These are phyloP conservation scores for Brienomyrus brachyistius DNA, from an alignment of 2,113 vertebrate genomes.

Conservation along the genomic window DNA sequence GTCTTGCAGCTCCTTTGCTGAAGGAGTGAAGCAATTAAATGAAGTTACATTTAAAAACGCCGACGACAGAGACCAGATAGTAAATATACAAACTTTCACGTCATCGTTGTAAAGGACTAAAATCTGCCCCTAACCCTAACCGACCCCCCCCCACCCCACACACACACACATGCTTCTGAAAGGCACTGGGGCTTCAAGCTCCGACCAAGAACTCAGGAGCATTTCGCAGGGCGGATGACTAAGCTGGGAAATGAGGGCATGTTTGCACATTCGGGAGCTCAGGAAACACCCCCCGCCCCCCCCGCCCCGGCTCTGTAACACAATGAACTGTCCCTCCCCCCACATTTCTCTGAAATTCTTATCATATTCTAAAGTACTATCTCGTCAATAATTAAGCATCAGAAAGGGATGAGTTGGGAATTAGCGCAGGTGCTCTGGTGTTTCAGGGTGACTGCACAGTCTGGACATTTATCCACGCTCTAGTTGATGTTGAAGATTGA, in stretches of 20 bases:
- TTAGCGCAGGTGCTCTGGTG: background rate
- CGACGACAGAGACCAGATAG: background rate
- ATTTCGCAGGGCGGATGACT: background rate
- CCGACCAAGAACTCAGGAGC: background rate
- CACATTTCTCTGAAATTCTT: background rate
- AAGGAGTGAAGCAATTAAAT: background rate
- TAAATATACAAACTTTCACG: background rate
- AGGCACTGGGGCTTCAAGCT: background rate
- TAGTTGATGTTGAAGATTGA: background rate
- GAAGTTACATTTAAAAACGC: background rate
- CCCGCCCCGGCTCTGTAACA: background rate
- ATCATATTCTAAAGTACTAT: background rate
- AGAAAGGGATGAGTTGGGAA: background rate
- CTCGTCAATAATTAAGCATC: background rate
- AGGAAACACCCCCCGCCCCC: background rate
- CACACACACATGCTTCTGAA: background rate
- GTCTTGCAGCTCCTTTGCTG: background rate
- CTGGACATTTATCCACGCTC: background rate
- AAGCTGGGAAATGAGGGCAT: background rate
- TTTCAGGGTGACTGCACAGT: background rate
- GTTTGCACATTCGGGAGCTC: background rate
- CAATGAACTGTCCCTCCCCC: background rate
- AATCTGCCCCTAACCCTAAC: background rate
- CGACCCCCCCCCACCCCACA: background rate
- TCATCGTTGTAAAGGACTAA: background rate